Conservation (phyloP, 1,140 invertebrate species). For the Ips typographus region DNA sequence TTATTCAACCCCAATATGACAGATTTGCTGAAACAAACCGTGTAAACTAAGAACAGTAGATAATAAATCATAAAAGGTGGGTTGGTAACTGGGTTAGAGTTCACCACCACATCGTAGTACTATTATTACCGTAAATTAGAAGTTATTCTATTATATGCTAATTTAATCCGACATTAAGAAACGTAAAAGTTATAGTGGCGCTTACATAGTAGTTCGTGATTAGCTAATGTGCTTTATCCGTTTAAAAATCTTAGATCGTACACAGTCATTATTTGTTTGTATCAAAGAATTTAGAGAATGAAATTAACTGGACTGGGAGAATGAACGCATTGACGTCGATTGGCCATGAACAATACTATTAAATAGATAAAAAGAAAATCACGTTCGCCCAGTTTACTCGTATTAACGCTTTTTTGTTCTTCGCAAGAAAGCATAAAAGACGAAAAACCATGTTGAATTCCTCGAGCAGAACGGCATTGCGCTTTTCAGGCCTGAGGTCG, state of each 20-base stretch:
- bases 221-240: too few species aligned
- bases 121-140: conserved; percentile 3
- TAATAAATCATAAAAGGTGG: conserved; percentile 22
- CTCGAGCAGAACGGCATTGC: conserved; percentile 17
- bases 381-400: conserved; percentile 8
- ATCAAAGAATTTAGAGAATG: too few species aligned
- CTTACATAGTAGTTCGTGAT: not conserved
- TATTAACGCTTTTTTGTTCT: conserved; percentile 16
- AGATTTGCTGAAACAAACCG: not conserved
- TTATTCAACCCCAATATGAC: not conserved
- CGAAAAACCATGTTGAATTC: conserved; percentile 9
- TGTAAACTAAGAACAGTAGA: not conserved
- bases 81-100: conserved; percentile 20
- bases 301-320: not conserved
- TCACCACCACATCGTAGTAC: not conserved
- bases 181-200: not conserved
- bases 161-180: not conserved
- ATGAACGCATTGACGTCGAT: not conserved
- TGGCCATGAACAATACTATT: conserved; percentile 6
- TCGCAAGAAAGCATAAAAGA: conserved; percentile 13
- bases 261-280: too few species aligned
- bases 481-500: conserved; percentile 4
- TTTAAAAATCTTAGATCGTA: too few species aligned
- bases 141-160: conserved; percentile 4
- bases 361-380: not conserved